phyloP scores from a whole-genome alignment of 2,888 invertebrate species.

The Lampropteryx suffumata region DNA sequence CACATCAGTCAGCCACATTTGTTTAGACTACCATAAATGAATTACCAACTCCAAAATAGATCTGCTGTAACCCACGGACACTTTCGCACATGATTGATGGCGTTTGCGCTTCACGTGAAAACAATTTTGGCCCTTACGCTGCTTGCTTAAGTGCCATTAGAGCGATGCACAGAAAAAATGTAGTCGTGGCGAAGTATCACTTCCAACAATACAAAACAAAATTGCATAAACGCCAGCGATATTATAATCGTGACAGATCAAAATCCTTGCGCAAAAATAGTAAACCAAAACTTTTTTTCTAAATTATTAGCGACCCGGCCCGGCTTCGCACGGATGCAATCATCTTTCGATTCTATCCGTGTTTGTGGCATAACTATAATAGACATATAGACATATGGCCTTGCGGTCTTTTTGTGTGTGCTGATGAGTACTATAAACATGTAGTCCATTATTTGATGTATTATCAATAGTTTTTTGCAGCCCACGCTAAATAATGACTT shows the following conservation, averaged over 20 bases:
- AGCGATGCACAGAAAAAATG: not conserved
- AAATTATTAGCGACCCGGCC: no score
- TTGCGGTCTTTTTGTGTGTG: no score
- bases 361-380: no score
- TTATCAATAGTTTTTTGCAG: no score
- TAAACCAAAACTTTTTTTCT: no score
- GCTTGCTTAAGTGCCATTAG: slow-evolving; percentile 10
- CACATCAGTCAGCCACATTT: slow-evolving; percentile 46
- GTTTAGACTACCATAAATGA: slow-evolving; percentile 47
- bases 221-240: not conserved
- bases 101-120: slow-evolving; percentile 8
- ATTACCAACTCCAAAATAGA: slow-evolving; percentile 51
- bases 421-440: no score
- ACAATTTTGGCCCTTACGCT: slow-evolving; percentile 16
- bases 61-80: slow-evolving; percentile 52
- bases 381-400: no score
- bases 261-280: no score
- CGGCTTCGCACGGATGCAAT: no score
- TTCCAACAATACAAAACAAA: not conserved
- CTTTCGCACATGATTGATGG: slow-evolving; percentile 62
- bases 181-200: not conserved
- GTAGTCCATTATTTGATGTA: no score
- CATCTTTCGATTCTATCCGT: no score
- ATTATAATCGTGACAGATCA: not conserved
- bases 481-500: no score